Percentiles rank a stretch among this genome's conserved stretches.
These are phyloP conservation scores for Tichodroma muraria DNA, from an alignment of 2,113 vertebrate genomes.

Conservation along the genomic window DNA sequence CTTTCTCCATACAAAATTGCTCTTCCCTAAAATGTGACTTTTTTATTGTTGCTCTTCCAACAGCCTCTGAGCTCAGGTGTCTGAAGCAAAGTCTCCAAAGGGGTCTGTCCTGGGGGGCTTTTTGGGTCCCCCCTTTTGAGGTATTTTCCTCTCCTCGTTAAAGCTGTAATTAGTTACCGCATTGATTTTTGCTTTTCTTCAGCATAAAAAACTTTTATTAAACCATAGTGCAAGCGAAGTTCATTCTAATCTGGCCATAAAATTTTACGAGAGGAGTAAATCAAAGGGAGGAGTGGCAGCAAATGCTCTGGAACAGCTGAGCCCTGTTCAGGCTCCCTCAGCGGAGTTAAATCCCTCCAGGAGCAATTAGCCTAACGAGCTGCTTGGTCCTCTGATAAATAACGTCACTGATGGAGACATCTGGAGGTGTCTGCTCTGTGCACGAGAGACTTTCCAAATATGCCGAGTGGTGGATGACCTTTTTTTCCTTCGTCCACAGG, in stretches of 20 bases:
- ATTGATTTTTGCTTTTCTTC: slow-evolving; percentile 3
- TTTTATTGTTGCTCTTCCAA: neutral
- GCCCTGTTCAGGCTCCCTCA: slow-evolving; percentile 5
- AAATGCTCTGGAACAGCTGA: slow-evolving; percentile 9
- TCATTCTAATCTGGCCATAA: slow-evolving; percentile 60
- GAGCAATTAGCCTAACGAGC: slow-evolving; percentile 51
- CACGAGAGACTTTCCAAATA: neutral
- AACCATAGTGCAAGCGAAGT: slow-evolving; percentile 56
- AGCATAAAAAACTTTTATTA: neutral
- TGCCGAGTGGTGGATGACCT: neutral
- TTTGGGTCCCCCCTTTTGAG: neutral
- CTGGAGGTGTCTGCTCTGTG: slow-evolving; percentile 24
- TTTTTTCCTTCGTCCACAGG: neutral
- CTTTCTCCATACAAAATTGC: neutral
- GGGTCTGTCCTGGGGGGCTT: neutral
- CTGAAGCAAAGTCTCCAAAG: neutral
- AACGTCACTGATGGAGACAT: slow-evolving; percentile 1
- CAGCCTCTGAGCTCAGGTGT: neutral
- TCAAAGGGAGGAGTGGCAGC: slow-evolving; percentile 36
- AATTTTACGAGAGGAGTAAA: slow-evolving; percentile 50
- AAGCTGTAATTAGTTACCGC: neutral
- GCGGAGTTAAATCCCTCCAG: slow-evolving; percentile 12
- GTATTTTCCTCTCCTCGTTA: neutral
- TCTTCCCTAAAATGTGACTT: neutral
- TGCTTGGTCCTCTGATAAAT: slow-evolving; percentile 45